A percentile compares a stretch with the other conserved stretches of the same genome.
These are phyloP conservation scores for Calliscelio sp. DNA, from an alignment of 2,888 invertebrate genomes.

Conservation along the genomic window DNA sequence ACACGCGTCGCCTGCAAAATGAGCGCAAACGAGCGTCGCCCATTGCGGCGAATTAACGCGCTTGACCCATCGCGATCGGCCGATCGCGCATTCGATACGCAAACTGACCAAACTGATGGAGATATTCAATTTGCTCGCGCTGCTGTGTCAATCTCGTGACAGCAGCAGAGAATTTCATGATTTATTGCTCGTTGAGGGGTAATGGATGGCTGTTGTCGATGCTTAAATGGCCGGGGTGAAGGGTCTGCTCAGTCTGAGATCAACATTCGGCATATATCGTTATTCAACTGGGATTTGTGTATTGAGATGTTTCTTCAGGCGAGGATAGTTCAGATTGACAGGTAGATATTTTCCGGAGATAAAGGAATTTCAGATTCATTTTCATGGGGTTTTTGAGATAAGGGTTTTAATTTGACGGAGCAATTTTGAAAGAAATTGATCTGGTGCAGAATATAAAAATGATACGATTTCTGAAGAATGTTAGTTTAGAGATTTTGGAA, in stretches of 20 bases:
- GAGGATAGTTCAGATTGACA: too few relatives aligned
- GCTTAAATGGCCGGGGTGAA: conserved; percentile 12
- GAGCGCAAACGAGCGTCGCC: conserved; percentile 57
- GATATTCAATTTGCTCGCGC: conserved; percentile 53
- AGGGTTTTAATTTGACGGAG: too few relatives aligned
- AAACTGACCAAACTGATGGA: conserved; percentile 44
- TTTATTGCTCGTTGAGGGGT: conserved; percentile 37
- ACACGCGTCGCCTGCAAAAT: conserved; percentile 62
- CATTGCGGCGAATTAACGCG: conserved; percentile 64
- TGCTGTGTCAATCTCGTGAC: conserved; percentile 53
- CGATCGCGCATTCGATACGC: conserved; percentile 28
- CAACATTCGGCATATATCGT: background rate
- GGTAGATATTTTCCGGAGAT: too few relatives aligned
- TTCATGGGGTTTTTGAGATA: too few relatives aligned
- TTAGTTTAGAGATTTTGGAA: too few relatives aligned
- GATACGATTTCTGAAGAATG: too few relatives aligned
- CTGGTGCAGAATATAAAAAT: too few relatives aligned
- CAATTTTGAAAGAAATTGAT: too few relatives aligned
- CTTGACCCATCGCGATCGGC: conserved; percentile 55
- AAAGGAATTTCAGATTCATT: too few relatives aligned
- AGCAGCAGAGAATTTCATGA: conserved; percentile 33
- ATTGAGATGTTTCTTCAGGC: too few relatives aligned
- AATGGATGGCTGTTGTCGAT: conserved; percentile 30
- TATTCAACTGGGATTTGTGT: too few relatives aligned
- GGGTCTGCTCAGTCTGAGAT: conserved; percentile 12